Evolutionary conservation across 2,113 vertebrate genomes (phyloP), one percentile per base, ranked within the genome.

Genomic region (Elanoides forficatus): DNA sequence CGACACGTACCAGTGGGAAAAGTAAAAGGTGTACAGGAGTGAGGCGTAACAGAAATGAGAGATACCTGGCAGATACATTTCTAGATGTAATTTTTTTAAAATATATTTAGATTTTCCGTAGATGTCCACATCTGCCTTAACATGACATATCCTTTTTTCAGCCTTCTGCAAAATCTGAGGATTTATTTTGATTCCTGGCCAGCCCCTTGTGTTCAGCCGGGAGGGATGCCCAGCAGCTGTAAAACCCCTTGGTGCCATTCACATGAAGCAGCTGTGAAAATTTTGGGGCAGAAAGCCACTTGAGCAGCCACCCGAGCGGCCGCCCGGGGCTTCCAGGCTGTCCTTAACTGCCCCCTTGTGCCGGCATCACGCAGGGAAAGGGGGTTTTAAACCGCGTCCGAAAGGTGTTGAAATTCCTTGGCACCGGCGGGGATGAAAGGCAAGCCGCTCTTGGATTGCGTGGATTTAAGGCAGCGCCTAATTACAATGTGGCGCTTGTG

Each of bases 271-370:
- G 26, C 34, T 89, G 17, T 22, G 40, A 56, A 86, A n/a, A 22
- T 52, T 43, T 72, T 55, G 10, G 30, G 66, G 18, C 1, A 2
- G 40, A 82, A 95, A 73, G 6, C 10, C 7, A 11, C 42, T 58
- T 5, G 1, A 78, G 32, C 40, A 16, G 15, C 50, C 47, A 29
- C 13, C 74, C 63, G 13, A 10, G 21, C 29, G 21, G 26, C 26
- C 11, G 48, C 53, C 42, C 40, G 36, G 34, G 65, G 50, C 66
- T 74, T 34, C 83, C 75, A 5, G 65, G 11, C 74, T 97, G 86
- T 91, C 95, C 95, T 95, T 60, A 93, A 7, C 90, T 74, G 96
- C 96, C 95, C 95, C 97, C 96, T 96, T 94, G 95, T 10, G 95
- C 91, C 93, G 9, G 95, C 73, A 86, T 5, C 86, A 79, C 84